A percentile compares a stretch with the other conserved stretches of the same genome.
These are phyloP conservation scores for Hydractinia symbiolongicarpus DNA, from an alignment of 30 jellyfish, hydroid and myxozoan genomes.

Conservation along the genomic window DNA sequence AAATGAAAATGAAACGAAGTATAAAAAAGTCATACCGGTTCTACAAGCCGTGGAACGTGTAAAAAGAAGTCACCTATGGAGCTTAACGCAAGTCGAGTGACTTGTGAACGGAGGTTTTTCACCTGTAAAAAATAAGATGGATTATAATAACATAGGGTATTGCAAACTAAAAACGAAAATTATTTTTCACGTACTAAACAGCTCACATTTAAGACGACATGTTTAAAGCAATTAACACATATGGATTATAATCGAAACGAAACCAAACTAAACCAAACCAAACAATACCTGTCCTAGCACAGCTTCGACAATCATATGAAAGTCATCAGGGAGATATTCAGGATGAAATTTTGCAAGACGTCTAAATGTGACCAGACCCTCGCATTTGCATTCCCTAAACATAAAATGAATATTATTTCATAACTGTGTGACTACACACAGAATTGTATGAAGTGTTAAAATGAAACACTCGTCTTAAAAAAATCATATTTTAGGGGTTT, in stretches of 20 bases:
- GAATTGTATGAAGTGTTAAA: too few relatives aligned
- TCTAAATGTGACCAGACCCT: slow-evolving; percentile 64
- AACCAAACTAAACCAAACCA: background rate
- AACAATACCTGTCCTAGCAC: slow-evolving; percentile 60
- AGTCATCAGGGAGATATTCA: slow-evolving; percentile 45
- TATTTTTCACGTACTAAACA: background rate
- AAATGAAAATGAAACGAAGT: background rate
- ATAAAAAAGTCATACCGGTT: slow-evolving; percentile 58
- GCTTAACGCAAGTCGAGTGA: slow-evolving; percentile 68
- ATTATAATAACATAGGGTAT: too few relatives aligned
- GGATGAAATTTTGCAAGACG: slow-evolving; percentile 70
- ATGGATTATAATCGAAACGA: background rate
- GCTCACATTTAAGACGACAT: too few relatives aligned
- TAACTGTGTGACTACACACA: too few relatives aligned
- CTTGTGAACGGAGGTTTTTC: slow-evolving; percentile 92
- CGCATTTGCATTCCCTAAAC: slow-evolving; percentile 82
- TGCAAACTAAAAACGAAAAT: background rate
- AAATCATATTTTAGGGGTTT: too few relatives aligned
- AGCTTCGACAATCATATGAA: slow-evolving; percentile 66
- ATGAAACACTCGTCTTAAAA: too few relatives aligned
- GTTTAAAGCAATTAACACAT: background rate
- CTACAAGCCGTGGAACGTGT: slow-evolving; percentile 54
- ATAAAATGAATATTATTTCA: background rate
- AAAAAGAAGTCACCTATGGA: slow-evolving; percentile 54
- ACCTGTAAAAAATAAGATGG: slow-evolving; percentile 42